Percentiles rank a stretch among this genome's conserved stretches.
These are phyloP conservation scores for Argya squamiceps DNA, from an alignment of 2,797 vertebrate genomes.

Conservation along the genomic window DNA sequence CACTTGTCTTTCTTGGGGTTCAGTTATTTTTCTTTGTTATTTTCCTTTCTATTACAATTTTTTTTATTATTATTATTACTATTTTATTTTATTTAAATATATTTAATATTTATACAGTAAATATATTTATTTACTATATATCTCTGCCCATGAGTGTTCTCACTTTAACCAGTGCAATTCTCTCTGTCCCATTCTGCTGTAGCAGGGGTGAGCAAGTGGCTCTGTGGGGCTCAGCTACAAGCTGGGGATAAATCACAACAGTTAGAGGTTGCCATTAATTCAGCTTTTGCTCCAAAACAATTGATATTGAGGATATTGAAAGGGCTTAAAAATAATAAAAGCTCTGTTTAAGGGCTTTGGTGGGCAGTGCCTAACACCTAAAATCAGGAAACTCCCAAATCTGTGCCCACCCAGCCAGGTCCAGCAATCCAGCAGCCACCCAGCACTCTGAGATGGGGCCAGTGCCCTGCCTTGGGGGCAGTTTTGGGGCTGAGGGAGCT, in stretches of 20 bases:
- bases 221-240: neutral
- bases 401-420: rapidly evolving
- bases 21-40: neutral
- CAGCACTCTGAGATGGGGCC: rapidly evolving
- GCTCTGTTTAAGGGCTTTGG: neutral
- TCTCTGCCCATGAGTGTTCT: neutral
- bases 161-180: neutral
- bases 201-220: rapidly evolving
- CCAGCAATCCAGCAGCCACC: neutral
- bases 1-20: neutral
- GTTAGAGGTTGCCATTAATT: neutral
- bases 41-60: neutral
- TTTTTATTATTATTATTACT: neutral
- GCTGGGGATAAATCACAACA: neutral
- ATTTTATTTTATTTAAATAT: too few relatives aligned
- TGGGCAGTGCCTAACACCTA: neutral
- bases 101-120: too few relatives aligned
- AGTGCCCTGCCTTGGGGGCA: rapidly evolving
- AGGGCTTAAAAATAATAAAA: neutral
- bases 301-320: neutral
- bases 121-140: too few relatives aligned
- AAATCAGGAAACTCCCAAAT: neutral
- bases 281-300: neutral
- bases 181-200: neutral
- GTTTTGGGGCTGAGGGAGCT: neutral